Base-by-base conservation (phyloP, 1,140 invertebrate species). In the Tetraneura akinire region DNA sequence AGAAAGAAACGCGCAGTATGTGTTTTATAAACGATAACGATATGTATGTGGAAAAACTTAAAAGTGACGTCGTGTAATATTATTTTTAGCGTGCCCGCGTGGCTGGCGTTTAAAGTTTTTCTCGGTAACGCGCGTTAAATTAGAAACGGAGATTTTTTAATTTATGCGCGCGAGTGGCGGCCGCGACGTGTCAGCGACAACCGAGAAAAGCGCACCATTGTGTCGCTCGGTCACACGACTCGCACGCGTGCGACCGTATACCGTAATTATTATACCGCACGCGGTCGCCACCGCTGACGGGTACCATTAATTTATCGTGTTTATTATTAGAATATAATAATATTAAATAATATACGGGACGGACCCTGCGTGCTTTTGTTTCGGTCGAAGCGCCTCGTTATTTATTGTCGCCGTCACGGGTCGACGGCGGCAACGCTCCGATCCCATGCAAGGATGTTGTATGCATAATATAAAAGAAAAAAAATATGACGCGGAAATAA, bases 281-380 rank as follows among this genome's bases (percentile, higher is more conserved):
- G 51, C 32, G 29, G 51, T 37, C 32, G 32, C 8, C n/a, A n/a
- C 2, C 10, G 26, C 45, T 49, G 49, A 53, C 26, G 70, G 14
- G 26, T 74, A 3, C 71, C 68, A 51, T 71, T 71, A 71, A 71
- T 37, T 21, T 32, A n/a, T 29, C 13, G 9, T 26, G 51, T 74
- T 74, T 74, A 74, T 74, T 74, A 74, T 74, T 74, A 74, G 71
- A 74, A 73, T 8, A 37, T 8, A 37, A 37, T 37, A 37, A 37
- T 37, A 8, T 37, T 37, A 37, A 4, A 37, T 4, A 37, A 37
- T 37, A n/a, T 26, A n/a, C 21, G 45, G 26, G 45, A 10, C 29
- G 29, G 29, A 45, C 26, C 26, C 32, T 37, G 32, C n/a, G 51
- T 32, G 71, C 57, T 74, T 74, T 74, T 51, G 29, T 74, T 32